phyloP scores from a whole-genome alignment of 1,140 invertebrate genomes.

The Brachionus plicatilis region DNA sequence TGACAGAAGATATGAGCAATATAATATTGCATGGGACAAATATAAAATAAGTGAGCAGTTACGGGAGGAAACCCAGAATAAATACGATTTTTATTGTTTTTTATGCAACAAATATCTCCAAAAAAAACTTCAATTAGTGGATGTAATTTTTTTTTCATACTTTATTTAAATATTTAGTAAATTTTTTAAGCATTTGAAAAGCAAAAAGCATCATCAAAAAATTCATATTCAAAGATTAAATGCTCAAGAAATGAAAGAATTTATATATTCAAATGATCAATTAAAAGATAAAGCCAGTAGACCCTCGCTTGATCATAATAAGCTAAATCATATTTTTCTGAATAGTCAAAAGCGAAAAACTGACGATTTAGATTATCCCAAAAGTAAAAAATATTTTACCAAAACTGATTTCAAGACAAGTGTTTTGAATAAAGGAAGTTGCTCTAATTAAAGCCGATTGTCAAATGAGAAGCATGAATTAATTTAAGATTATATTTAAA shows the following conservation, averaged over 20 bases:
- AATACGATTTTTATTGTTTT: background rate
- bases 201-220: background rate
- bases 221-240: background rate
- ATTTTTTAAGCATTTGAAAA: conserved; percentile 8
- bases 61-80: background rate
- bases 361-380: background rate
- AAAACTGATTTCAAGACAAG: background rate
- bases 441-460: too few relatives aligned
- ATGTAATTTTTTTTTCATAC: background rate
- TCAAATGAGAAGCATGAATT: too few relatives aligned
- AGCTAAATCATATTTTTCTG: too few relatives aligned
- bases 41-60: background rate
- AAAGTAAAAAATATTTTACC: background rate
- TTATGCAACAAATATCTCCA: background rate
- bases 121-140: background rate
- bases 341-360: background rate
- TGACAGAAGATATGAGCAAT: background rate
- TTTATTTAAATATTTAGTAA: background rate
- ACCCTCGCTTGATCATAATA: too few relatives aligned
- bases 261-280: background rate
- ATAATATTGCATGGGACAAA: conserved; percentile 1
- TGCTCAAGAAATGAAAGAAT: background rate
- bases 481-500: too few relatives aligned
- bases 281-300: background rate
- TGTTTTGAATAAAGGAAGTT: background rate